A percentile compares a stretch with the other conserved stretches of the same genome.
phyloP scores from a whole-genome alignment of 1,140 invertebrate species.

The Lanistes nyassanus region DNA sequence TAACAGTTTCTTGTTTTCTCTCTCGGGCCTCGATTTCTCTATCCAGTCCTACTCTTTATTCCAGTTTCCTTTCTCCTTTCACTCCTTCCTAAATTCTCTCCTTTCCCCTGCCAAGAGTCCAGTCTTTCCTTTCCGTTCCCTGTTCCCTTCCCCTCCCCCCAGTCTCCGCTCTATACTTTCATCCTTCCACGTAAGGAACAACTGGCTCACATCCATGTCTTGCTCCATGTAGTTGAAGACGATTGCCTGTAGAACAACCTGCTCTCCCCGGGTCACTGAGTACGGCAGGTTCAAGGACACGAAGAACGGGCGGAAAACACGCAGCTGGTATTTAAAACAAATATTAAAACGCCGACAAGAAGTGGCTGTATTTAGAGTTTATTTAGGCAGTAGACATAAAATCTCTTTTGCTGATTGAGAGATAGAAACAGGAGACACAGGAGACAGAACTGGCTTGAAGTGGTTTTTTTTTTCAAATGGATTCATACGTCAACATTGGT shows the following conservation, averaged over 20 bases:
- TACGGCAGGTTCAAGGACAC: slow-evolving; percentile 88
- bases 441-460: neutral
- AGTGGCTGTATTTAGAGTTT: neutral
- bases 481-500: neutral
- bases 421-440: neutral
- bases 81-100: neutral
- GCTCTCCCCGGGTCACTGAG: slow-evolving; percentile 89
- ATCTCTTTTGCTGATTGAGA: too few relatives aligned
- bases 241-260: slow-evolving; percentile 87
- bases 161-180: neutral
- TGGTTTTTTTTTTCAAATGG: neutral
- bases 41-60: neutral
- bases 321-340: slow-evolving; percentile 70
- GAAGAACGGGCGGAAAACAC: slow-evolving; percentile 90
- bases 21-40: too few relatives aligned
- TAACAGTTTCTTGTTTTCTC: too few relatives aligned
- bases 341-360: neutral
- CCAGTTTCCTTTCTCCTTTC: neutral
- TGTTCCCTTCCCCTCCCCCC: neutral
- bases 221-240: slow-evolving; percentile 91
- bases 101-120: neutral
- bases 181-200: too few relatives aligned
- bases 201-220: slow-evolving; percentile 72
- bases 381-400: too few relatives aligned
- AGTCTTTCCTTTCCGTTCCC: neutral